Base-by-base conservation (phyloP, 2,888 invertebrate genomes). In the Noctuana brunneofusca region DNA sequence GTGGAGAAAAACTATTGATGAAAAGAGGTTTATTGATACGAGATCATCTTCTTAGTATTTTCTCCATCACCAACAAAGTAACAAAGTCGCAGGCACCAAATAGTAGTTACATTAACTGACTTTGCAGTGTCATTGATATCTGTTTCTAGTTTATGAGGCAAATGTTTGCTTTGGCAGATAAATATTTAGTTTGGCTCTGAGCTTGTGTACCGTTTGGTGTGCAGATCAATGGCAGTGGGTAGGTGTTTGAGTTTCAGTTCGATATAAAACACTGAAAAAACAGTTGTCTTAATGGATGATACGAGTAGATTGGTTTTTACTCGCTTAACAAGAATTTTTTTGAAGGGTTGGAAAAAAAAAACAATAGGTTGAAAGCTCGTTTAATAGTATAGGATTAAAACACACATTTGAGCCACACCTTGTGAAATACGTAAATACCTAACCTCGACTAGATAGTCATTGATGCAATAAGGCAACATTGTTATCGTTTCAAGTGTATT, bases 111-210 rank as follows among this genome's bases (percentile, higher is more conserved):
- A 58, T 16, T 20, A 38, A 41, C 4, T 27, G 41, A 50, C n/a
- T n/a, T 38, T 50, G 27, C 30, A 16, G 43, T 52, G 30, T 52
- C 41, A 43, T 24, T 27, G 52, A 52, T 58, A 16, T 38, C 58
- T 38, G 58, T 58, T 24, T 41, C 58, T 58, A 50, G 30, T 58
- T 58, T 43, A 35, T 53, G 49, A 41, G 35, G 14, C 49, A 58
- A 50, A 56, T 58, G 52, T 46, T 59, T 55, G 55, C 27, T 27
- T 48, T 41, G 30, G 53, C 55, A 38, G 58, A 58, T 59, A 62
- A 58, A 58, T 52, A 38, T 58, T 58, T 58, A 52, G 24, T 27
- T 41, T 58, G 52, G 58, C 58, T 20, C n/a, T n/a, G n/a, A 16
- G 22, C 27, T 30, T 41, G 35, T n/a, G 43, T 43, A 58, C n/a